These are phyloP conservation scores for Collichthys lucidus DNA, from an alignment of 2,113 vertebrate species.

Conservation along the genomic window DNA sequence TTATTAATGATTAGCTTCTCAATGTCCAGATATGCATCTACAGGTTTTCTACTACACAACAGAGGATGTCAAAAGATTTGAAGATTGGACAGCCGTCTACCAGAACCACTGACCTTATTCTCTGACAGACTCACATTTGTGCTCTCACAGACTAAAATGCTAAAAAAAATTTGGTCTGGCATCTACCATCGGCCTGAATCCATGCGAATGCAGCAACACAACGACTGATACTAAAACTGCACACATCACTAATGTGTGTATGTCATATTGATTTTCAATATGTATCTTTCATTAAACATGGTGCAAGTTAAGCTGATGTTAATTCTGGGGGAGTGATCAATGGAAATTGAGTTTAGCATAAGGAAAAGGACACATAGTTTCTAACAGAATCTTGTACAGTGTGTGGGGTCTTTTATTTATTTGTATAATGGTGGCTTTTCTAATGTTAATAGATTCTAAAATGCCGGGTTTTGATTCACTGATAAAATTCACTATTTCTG, in stretches of 20 bases:
- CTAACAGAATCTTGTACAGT: neutral
- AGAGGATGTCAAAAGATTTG: no score
- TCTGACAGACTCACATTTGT: no score
- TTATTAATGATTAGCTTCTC: no score
- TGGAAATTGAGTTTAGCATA: neutral
- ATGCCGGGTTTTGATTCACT: neutral
- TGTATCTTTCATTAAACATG: neutral
- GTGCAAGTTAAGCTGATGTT: neutral
- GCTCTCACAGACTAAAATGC: no score
- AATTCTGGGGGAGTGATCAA: slow-evolving; percentile 1
- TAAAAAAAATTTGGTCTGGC: no score
- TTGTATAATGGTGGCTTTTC: neutral
- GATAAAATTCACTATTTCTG: neutral
- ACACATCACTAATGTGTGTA: no score
- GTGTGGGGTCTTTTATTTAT: neutral
- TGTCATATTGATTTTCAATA: neutral
- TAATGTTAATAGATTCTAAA: neutral
- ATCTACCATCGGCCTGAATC: no score
- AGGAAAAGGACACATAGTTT: neutral
- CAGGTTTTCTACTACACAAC: no score
- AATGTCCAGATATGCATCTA: no score
- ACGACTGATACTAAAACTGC: neutral
- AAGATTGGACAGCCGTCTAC: no score
- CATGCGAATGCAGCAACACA: neutral
- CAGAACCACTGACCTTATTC: no score